Evolutionary conservation across 2,797 vertebrate species (phyloP), one percentile per base, ranked within the genome.

Genomic region (Micromesistius poutassou): DNA sequence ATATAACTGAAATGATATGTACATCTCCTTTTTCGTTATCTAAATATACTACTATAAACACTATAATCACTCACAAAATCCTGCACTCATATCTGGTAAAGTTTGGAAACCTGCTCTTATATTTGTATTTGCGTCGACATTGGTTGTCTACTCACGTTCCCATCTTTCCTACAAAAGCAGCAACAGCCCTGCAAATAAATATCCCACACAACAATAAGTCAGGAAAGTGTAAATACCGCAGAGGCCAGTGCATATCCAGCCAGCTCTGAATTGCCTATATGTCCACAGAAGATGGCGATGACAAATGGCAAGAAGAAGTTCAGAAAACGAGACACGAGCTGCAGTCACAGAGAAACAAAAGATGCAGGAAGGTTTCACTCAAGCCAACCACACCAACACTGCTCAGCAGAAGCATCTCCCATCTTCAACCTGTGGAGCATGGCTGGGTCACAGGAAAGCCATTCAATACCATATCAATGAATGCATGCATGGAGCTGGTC

Each of bases 241-340:
- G 91, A 91, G 36, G 91, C 93, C 75, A 95, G 80, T 10, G 92
- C 93, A 28, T 88, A 94, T 91, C 94, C 94, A 76, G 92, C 94
- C 77, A 95, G 82, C 70, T 92, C 93, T 75, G 88, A 79, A 75
- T 93, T 94, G 71, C 93, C 92, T 66, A 94, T 90, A 84, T 92
- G 93, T 74, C 94, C 94, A 73, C 91, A 93, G 88, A 94, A 94
- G 78, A 94, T 93, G 74, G 89, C 86, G 81, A 1, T 92, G 46
- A 94, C 92, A 80, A 95, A 94, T 0, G 88, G 82, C 82, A 92
- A 72, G 31, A 94, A 88, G 77, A 93, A 93, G 79, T 87, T 83
- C 76, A 94, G 84, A 36, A 94, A 87, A 80, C 89, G 90, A 74
- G 92, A 93, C 83, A 93, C n/a, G 76, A 95, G 80, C 94, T 95